Evolutionary conservation across 2,797 vertebrate genomes (phyloP), one percentile per base, ranked within the genome.

Genomic region (Streptopelia turtur): DNA sequence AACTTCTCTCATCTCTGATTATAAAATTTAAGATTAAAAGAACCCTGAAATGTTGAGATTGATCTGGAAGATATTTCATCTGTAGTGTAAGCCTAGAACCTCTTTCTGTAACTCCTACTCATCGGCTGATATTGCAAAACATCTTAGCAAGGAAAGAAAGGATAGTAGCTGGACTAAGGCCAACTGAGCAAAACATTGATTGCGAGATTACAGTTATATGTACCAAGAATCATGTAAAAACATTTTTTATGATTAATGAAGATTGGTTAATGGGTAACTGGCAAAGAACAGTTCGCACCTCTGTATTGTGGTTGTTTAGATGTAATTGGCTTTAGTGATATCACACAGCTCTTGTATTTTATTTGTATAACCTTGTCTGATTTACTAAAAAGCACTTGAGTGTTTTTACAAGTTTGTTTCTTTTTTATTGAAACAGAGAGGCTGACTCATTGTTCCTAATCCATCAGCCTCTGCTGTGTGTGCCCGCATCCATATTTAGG

Each of bases 191-290:
- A 78, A 87, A 52, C 59, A 33, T n/a, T 84, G 86, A 61, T 81
- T 90, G 89, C 68, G 68, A 93, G 60, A 84, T 43, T 79, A 71
- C 52, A 70, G 85, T 74, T 91, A 88, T 6, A 93, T 20, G 90
- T 93, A 92, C 93, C 83, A 37, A 75, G 90, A 92, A 76, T 92
- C 39, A 27, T 49, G 65, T 82, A 72, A 89, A 94, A 83, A 17
- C 33, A 74, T 81, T 95, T 93, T 96, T 96, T 94, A 96, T 96
- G 96, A 92, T 95, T 96, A 94, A 93, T 97, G 91, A 85, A 81
- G 31, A 82, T 78, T 82, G 60, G 95, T 93, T 96, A 97, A 97
- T 72, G 65, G 92, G 81, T 96, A 96, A 97, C 96, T 59, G 30
- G 30, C 66, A 94, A 82, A 83, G 95, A 96, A 96, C 95, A 95